Percentiles rank a stretch among this genome's conserved stretches.
Conservation (phyloP, 2,113 vertebrate genomes). For the Candoia aspera region DNA sequence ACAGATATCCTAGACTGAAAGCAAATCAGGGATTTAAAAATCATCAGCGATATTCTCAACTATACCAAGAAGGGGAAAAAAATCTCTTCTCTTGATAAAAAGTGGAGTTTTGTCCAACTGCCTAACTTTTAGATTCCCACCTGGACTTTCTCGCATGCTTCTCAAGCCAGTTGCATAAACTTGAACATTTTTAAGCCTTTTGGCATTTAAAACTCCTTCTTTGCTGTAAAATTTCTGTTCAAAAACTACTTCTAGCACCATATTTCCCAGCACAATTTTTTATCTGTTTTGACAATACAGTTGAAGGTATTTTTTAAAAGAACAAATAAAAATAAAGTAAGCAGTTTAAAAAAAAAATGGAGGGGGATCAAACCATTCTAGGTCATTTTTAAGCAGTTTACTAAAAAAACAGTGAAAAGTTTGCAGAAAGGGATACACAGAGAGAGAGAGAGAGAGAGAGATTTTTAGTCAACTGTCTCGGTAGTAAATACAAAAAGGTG, state of each 20-base stretch:
- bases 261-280: not conserved
- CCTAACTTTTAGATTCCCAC: not conserved
- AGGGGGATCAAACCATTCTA: conserved; percentile 31
- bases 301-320: not conserved
- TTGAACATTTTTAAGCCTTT: conserved; percentile 46
- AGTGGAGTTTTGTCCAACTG: not conserved
- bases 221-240: conserved; percentile 14
- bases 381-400: conserved; percentile 11
- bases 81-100: too few species aligned
- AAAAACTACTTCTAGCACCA: not conserved
- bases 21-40: too few species aligned
- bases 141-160: conserved; percentile 34
- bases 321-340: not conserved
- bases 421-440: too few species aligned
- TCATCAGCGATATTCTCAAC: not conserved
- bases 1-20: not conserved
- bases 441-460: too few species aligned
- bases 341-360: rapidly evolving
- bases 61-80: not conserved
- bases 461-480: conserved; percentile 54
- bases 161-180: conserved; percentile 45
- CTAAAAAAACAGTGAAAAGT: not conserved
- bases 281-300: not conserved
- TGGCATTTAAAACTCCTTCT: conserved; percentile 5
- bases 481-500: conserved; percentile 55